Percentiles rank a stretch among this genome's conserved stretches.
Conservation (phyloP, 2,113 vertebrate genomes). For the Nothocercus nigrocapillus region DNA sequence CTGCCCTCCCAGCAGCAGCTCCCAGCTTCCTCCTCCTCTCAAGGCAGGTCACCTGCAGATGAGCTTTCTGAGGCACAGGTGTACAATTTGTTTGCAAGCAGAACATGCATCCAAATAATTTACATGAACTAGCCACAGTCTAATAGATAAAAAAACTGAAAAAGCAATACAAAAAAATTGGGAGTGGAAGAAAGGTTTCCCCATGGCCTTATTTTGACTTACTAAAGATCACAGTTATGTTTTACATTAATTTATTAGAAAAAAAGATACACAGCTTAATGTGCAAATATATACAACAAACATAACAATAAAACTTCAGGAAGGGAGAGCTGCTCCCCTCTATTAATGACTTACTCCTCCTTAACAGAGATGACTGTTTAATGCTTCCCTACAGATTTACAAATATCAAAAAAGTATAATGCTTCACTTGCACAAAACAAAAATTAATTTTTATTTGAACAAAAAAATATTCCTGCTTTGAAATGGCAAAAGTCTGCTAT, state of each 20-base stretch:
- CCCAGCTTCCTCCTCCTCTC: rapidly evolving
- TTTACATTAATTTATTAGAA: constrained; percentile 76
- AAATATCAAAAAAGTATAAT: constrained; percentile 67
- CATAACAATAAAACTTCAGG: constrained; percentile 42
- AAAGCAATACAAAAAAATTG: background rate
- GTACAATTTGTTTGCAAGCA: background rate
- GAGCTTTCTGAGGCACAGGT: background rate
- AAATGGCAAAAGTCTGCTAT: constrained; percentile 57
- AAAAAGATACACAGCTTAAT: constrained; percentile 62
- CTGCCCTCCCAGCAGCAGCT: background rate
- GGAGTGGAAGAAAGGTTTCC: background rate
- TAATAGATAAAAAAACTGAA: background rate
- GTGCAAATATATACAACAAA: constrained; percentile 77
- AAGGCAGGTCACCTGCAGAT: background rate
- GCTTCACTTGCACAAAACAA: constrained; percentile 55
- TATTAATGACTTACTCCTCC: constrained; percentile 21
- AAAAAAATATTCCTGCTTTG: constrained; percentile 61
- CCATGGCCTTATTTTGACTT: background rate
- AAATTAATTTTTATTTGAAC: constrained; percentile 23
- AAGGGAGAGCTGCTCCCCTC: constrained; percentile 35
- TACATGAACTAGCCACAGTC: background rate
- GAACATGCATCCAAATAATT: background rate
- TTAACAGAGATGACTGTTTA: constrained; percentile 56
- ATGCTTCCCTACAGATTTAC: constrained; percentile 66
- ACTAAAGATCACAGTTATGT: background rate